phyloP scores from a whole-genome alignment of 2,888 invertebrate genomes.

The Ganaspis brasiliensis region DNA sequence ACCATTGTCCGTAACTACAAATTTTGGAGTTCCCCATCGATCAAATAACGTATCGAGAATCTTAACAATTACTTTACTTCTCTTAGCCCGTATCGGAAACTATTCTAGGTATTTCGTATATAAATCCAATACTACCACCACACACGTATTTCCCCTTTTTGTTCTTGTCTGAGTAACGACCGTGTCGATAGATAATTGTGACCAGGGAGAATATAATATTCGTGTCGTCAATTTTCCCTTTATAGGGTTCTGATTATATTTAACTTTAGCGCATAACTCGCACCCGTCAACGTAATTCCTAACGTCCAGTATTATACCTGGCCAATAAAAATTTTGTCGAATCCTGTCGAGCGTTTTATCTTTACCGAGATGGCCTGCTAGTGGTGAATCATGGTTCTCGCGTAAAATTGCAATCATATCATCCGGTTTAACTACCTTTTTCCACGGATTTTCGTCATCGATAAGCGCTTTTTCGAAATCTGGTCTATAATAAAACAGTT shows the following conservation, averaged over 20 bases:
- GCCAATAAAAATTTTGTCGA: conserved; percentile 41
- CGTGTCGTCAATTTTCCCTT: neutral
- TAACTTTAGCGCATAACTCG: neutral
- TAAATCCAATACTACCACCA: neutral
- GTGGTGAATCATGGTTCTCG: conserved; percentile 41
- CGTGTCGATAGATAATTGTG: neutral
- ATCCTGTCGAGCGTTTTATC: conserved; percentile 53
- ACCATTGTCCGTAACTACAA: neutral
- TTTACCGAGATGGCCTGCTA: conserved; percentile 50
- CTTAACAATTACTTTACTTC: neutral
- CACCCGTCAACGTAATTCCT: neutral
- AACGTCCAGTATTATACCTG: neutral
- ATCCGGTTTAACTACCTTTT: conserved; percentile 29
- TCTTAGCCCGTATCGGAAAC: neutral
- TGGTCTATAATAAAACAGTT: neutral
- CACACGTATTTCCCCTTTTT: neutral
- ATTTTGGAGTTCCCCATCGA: conserved; percentile 26
- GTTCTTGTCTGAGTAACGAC: neutral
- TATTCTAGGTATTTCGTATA: neutral
- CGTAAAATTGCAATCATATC: conserved; percentile 23
- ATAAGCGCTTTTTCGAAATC: conserved; percentile 46
- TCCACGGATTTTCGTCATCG: conserved; percentile 6
- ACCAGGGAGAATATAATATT: neutral
- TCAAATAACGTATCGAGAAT: neutral
- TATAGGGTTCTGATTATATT: neutral